Evolutionary conservation across 2,113 vertebrate genomes (phyloP).

Genomic region (Echinops telfairi): DNA sequence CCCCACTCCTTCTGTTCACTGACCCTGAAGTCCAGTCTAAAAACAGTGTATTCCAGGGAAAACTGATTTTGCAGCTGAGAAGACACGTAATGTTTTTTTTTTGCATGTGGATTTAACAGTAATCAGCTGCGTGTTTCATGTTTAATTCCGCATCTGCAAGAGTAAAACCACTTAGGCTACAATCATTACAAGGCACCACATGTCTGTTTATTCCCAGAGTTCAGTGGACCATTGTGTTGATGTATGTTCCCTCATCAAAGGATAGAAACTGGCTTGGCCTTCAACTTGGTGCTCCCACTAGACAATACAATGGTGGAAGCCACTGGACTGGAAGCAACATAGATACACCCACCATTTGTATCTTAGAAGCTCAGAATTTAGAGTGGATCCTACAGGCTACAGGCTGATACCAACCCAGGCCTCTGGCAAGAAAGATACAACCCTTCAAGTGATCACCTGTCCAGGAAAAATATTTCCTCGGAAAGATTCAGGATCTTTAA

Average conservation of each 20-base stretch:
- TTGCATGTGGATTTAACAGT: neutral
- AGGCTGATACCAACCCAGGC: slow-evolving; percentile 9
- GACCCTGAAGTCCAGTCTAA: neutral
- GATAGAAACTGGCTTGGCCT: neutral
- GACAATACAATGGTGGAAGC: neutral
- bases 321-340: neutral
- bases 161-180: slow-evolving; percentile 49
- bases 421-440: neutral
- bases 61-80: slow-evolving; percentile 16
- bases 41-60: neutral
- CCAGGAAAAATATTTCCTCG: neutral
- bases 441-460: neutral
- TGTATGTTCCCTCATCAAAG: slow-evolving; percentile 17
- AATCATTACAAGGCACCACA: neutral
- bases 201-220: slow-evolving; percentile 16
- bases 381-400: neutral
- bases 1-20: neutral
- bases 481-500: neutral
- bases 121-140: slow-evolving; percentile 52
- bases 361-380: neutral
- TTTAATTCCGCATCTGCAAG: slow-evolving; percentile 59
- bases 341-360: neutral
- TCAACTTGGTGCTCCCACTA: neutral
- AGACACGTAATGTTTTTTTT: neutral
- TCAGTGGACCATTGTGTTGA: slow-evolving; percentile 4